phyloP scores from a whole-genome alignment of 2,797 vertebrate species.

The Loriculus beryllinus region DNA sequence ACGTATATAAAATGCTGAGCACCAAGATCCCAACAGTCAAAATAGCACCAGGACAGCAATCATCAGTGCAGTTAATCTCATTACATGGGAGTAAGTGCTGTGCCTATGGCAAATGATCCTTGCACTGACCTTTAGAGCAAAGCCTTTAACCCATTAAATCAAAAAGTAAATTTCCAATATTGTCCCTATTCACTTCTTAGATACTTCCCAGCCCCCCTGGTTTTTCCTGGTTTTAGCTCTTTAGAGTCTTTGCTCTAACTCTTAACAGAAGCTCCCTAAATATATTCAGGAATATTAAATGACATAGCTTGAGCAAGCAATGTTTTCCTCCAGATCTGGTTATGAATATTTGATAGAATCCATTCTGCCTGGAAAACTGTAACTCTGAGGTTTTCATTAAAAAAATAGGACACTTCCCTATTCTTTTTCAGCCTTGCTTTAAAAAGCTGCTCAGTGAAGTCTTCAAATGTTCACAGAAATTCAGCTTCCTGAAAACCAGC shows the following conservation, averaged over 20 bases:
- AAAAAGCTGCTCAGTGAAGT: not conserved
- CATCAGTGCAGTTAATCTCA: not conserved
- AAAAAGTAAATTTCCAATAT: not conserved
- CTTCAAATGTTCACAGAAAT: not conserved
- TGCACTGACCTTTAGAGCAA: not conserved
- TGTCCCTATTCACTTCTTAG: not conserved
- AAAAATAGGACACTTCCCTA: not conserved
- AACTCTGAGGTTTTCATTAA: not conserved
- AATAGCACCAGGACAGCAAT: not conserved
- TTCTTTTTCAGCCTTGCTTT: conserved; percentile 16
- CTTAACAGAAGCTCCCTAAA: conserved; percentile 22
- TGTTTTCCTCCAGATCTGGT: conserved; percentile 38
- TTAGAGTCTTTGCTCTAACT: not conserved
- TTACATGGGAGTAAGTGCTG: not conserved
- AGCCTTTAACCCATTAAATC: not conserved
- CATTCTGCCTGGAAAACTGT: not conserved
- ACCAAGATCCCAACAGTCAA: not conserved
- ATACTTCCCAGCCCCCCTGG: not conserved
- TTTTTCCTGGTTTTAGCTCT: not conserved
- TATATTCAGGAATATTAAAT: conserved; percentile 42
- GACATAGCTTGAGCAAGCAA: not conserved
- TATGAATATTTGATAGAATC: conserved; percentile 49
- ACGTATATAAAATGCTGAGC: not conserved
- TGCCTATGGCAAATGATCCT: not conserved
- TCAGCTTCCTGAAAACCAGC: conserved; percentile 22